Conservation (phyloP, 2,797 vertebrate genomes). For the Pelodytes ibericus region DNA sequence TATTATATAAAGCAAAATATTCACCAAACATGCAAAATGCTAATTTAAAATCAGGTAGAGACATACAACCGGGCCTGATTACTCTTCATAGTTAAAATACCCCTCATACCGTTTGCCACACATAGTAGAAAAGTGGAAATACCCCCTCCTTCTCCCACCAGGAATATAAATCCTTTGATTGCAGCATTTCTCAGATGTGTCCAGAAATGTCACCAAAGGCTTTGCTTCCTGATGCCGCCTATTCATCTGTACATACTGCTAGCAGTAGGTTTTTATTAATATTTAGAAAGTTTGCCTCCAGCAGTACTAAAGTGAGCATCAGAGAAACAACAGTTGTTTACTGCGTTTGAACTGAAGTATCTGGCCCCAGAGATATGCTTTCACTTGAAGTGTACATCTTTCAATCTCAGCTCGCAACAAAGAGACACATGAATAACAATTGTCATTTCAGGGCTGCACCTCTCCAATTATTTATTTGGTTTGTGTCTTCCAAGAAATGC, state of each 20-base stretch:
- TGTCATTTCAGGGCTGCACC: slow-evolving; percentile 74
- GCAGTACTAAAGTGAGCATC: slow-evolving; percentile 89
- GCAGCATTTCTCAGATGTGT: slow-evolving; percentile 43
- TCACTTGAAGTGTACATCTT: slow-evolving; percentile 83
- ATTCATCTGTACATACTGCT: slow-evolving; percentile 68
- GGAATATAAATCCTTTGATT: slow-evolving; percentile 59
- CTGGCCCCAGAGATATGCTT: slow-evolving; percentile 79
- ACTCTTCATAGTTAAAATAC: background rate
- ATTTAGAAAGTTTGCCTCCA: slow-evolving; percentile 85
- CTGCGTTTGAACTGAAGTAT: slow-evolving; percentile 87
- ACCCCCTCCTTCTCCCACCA: slow-evolving; percentile 37
- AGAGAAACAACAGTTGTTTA: slow-evolving; percentile 90
- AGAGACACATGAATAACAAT: slow-evolving; percentile 83
- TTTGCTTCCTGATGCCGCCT: slow-evolving; percentile 66
- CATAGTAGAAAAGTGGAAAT: slow-evolving; percentile 31
- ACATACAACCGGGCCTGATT: background rate
- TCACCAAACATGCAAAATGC: background rate
- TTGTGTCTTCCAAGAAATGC: slow-evolving; percentile 80
- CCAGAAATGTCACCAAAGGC: slow-evolving; percentile 55
- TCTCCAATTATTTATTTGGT: slow-evolving; percentile 86
- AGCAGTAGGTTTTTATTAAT: slow-evolving; percentile 75
- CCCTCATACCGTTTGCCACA: background rate
- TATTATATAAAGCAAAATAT: too few relatives aligned
- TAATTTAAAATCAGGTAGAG: background rate
- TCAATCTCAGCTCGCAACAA: slow-evolving; percentile 79